A percentile compares a stretch with the other conserved stretches of the same genome.
Evolutionary conservation across 2,888 invertebrate genomes (phyloP).

Genomic region (Sesia bembeciformis): DNA sequence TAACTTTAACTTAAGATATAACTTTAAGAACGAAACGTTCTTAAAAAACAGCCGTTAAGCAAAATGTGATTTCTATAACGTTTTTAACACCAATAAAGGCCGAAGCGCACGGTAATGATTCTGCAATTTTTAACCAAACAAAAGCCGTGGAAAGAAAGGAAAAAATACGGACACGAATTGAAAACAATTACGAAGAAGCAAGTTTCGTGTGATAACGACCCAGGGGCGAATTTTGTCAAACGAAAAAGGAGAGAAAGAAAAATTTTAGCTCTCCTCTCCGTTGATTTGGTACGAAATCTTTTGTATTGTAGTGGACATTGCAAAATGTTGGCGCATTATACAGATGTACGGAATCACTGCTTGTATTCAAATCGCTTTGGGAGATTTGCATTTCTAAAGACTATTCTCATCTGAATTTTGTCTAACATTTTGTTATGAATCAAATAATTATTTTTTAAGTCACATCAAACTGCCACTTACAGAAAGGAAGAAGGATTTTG

Average conservation of each 20-base stretch:
- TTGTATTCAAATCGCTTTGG: too few relatives aligned
- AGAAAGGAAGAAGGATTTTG: too few relatives aligned
- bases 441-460: too few relatives aligned
- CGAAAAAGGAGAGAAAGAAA: slow-evolving; percentile 18
- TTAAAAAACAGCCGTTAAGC: slow-evolving; percentile 3
- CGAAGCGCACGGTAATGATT: slow-evolving; percentile 15
- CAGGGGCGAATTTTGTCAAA: slow-evolving; percentile 36
- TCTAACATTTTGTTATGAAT: too few relatives aligned
- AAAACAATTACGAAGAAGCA: slow-evolving; percentile 51
- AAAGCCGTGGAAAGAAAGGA: slow-evolving; percentile 16
- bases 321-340: not conserved
- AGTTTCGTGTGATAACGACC: slow-evolving; percentile 49
- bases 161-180: slow-evolving; percentile 43
- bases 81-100: slow-evolving; percentile 19
- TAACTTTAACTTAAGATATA: too few relatives aligned
- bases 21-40: not conserved
- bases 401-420: too few relatives aligned
- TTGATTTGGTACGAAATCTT: not conserved
- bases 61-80: slow-evolving; percentile 20
- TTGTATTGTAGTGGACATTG: not conserved
- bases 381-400: too few relatives aligned
- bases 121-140: slow-evolving; percentile 21
- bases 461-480: too few relatives aligned
- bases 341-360: not conserved
- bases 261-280: slow-evolving; percentile 25